phyloP scores from a whole-genome alignment of 2,113 vertebrate species.

The Rhynchomys soricoides region DNA sequence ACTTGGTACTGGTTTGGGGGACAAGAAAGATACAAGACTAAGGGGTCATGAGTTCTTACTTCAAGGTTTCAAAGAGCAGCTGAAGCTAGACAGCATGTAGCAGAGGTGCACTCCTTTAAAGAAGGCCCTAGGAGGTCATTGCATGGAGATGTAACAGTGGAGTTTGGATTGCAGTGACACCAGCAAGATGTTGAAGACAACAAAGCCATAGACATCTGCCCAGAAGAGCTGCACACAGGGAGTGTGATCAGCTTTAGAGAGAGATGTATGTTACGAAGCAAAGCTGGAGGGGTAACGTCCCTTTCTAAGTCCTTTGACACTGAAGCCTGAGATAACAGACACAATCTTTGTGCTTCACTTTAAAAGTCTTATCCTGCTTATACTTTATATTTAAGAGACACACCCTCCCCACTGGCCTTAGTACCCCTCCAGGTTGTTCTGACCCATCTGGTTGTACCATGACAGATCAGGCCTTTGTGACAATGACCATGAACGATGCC shows the following conservation, averaged over 20 bases:
- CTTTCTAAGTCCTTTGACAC: neutral
- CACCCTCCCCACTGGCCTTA: neutral
- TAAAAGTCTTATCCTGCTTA: neutral
- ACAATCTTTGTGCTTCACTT: neutral
- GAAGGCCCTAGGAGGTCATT: neutral
- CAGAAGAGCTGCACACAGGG: neutral
- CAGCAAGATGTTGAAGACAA: neutral
- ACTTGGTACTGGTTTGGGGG: neutral
- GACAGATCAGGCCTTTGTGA: constrained; percentile 96
- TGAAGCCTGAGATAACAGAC: neutral
- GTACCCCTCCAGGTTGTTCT: neutral
- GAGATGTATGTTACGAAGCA: neutral
- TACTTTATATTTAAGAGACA: neutral
- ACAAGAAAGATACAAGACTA: neutral
- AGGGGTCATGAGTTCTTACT: neutral
- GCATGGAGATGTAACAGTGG: neutral
- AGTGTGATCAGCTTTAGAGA: neutral
- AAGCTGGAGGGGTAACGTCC: neutral
- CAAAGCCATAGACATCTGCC: neutral
- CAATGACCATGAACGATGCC: constrained; percentile 95
- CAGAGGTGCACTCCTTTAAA: neutral
- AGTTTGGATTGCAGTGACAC: neutral
- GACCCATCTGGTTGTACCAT: constrained; percentile 55
- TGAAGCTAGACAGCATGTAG: neutral
- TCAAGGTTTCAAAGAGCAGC: neutral